These are phyloP conservation scores for Megalops cyprinoides DNA, from an alignment of 2,797 vertebrate genomes.

Conservation along the genomic window DNA sequence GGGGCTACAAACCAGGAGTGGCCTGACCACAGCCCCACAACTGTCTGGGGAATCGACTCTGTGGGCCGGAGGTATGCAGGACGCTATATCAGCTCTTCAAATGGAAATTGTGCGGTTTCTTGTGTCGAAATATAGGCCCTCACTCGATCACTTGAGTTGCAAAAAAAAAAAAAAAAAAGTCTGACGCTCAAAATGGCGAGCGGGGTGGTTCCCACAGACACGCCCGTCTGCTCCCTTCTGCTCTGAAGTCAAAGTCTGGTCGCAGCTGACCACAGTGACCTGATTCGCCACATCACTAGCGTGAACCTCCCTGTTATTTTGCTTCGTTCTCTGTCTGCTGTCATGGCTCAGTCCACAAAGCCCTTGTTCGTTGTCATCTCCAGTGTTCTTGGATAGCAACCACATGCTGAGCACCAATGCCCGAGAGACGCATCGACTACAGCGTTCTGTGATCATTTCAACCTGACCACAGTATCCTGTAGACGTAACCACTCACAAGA, in stretches of 20 bases:
- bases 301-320: background rate
- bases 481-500: slow-evolving; percentile 61
- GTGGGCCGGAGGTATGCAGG: slow-evolving; percentile 61
- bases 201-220: slow-evolving; percentile 15
- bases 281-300: slow-evolving; percentile 19
- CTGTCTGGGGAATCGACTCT: slow-evolving; percentile 66
- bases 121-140: slow-evolving; percentile 7
- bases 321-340: background rate
- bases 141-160: background rate
- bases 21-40: slow-evolving; percentile 71
- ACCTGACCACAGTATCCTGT: slow-evolving; percentile 50
- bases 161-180: background rate
- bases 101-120: slow-evolving; percentile 17
- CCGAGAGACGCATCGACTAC: background rate
- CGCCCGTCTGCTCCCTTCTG: slow-evolving; percentile 16
- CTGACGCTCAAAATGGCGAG: slow-evolving; percentile 12
- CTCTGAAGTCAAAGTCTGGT: slow-evolving; percentile 6
- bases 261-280: slow-evolving; percentile 1
- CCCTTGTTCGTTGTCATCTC: slow-evolving; percentile 3
- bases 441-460: slow-evolving; percentile 47
- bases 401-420: background rate
- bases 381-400: slow-evolving; percentile 2
- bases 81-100: slow-evolving; percentile 28
- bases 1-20: slow-evolving; percentile 61
- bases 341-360: background rate